Conservation (phyloP, 2,888 invertebrate genomes). For the Polylopha cassiicola region DNA sequence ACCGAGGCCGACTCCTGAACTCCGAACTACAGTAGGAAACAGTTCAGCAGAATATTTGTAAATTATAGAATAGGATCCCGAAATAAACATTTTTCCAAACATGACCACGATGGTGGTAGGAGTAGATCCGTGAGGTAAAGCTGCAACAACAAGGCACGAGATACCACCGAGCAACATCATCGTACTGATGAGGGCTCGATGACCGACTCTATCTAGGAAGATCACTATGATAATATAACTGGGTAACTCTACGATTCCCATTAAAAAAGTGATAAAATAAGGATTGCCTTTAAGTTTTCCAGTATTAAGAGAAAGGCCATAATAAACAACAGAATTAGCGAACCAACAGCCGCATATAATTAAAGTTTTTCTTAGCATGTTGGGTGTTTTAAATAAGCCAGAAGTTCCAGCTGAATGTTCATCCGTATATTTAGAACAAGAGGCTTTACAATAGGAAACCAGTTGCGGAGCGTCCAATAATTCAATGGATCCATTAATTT, state of each 20-base stretch:
- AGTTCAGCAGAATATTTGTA: conserved; percentile 93
- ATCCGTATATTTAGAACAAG: conserved; percentile 62
- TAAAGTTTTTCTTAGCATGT: conserved; percentile 85
- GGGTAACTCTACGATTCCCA: conserved; percentile 88
- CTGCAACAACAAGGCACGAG: conserved; percentile 85
- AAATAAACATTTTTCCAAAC: conserved; percentile 89
- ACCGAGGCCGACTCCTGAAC: conserved; percentile 89
- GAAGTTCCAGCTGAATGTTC: conserved; percentile 78
- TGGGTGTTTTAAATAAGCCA: conserved; percentile 88
- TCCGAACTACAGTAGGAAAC: conserved; percentile 90
- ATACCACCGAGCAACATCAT: conserved; percentile 88
- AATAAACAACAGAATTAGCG: conserved; percentile 90
- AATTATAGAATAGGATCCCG: conserved; percentile 89
- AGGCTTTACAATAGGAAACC: conserved; percentile 79
- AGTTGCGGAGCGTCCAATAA: conserved; percentile 80
- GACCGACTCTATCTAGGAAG: conserved; percentile 85
- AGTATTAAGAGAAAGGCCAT: conserved; percentile 88
- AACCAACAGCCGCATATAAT: conserved; percentile 92
- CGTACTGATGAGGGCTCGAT: conserved; percentile 84
- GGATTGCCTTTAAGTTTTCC: conserved; percentile 89
- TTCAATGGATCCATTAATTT: conserved; percentile 81
- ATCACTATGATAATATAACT: conserved; percentile 85
- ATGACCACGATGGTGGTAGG: conserved; percentile 81
- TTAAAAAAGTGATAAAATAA: conserved; percentile 85
- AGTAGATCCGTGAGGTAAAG: conserved; percentile 80